Percentiles rank a stretch among this genome's conserved stretches.
phyloP scores from a whole-genome alignment of 2,888 invertebrate species.

The Polyploca ridens region DNA sequence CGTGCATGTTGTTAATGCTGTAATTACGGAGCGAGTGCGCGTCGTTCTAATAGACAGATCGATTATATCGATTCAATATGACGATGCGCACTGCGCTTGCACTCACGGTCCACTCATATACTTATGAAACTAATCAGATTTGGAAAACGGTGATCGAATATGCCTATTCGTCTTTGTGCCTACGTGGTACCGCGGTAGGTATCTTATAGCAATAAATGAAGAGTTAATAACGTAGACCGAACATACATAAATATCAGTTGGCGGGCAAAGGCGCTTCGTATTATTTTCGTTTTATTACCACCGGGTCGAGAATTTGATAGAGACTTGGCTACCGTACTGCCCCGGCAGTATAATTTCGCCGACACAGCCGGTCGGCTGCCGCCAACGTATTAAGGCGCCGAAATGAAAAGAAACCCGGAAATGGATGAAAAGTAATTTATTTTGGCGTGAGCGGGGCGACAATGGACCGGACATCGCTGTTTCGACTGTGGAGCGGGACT shows the following conservation, averaged over 20 bases:
- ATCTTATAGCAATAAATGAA: slow-evolving; percentile 53
- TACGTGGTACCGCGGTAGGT: too few relatives aligned
- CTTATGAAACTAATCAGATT: neutral
- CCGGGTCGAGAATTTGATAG: slow-evolving; percentile 71
- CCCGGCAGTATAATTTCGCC: slow-evolving; percentile 71
- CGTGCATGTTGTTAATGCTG: slow-evolving; percentile 59
- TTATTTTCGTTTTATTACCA: slow-evolving; percentile 78
- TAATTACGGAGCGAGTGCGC: slow-evolving; percentile 59
- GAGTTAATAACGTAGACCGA: slow-evolving; percentile 64
- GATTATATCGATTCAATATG: slow-evolving; percentile 53
- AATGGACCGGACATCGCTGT: slow-evolving; percentile 38
- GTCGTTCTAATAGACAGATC: slow-evolving; percentile 55
- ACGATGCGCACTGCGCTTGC: slow-evolving; percentile 17
- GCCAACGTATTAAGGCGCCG: slow-evolving; percentile 70
- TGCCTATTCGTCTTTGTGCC: neutral
- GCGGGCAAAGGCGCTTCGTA: slow-evolving; percentile 59
- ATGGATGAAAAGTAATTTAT: slow-evolving; percentile 75
- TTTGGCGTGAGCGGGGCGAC: slow-evolving; percentile 58
- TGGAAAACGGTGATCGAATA: neutral
- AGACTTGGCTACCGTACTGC: slow-evolving; percentile 73
- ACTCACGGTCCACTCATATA: slow-evolving; percentile 17
- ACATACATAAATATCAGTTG: slow-evolving; percentile 69
- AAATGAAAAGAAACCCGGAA: slow-evolving; percentile 74
- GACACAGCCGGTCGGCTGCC: slow-evolving; percentile 66
- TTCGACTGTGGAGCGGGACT: slow-evolving; percentile 1